These are phyloP conservation scores for Odobenus rosmarus DNA, from an alignment of 2,113 vertebrate species.

Conservation along the genomic window DNA sequence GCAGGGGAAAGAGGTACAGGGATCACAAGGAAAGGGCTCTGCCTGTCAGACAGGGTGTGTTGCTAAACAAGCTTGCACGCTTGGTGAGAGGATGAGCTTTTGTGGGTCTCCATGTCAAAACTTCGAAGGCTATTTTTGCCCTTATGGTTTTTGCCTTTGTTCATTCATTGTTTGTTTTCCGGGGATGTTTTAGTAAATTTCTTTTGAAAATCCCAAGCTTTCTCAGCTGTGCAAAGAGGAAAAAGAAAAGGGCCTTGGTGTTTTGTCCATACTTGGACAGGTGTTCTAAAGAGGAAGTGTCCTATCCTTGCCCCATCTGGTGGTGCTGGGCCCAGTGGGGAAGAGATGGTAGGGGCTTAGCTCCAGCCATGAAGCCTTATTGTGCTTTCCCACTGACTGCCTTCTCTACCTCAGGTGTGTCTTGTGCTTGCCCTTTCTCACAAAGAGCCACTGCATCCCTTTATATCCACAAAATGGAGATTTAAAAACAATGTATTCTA, in stretches of 20 bases:
- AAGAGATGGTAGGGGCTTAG: neutral
- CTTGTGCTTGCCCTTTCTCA: neutral
- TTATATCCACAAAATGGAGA: neutral
- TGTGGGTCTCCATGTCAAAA: neutral
- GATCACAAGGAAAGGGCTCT: neutral
- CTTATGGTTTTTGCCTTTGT: constrained; percentile 31
- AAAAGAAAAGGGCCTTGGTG: neutral
- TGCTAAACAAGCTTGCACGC: neutral
- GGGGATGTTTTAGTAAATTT: constrained; percentile 27
- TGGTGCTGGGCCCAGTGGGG: neutral
- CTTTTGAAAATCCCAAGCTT: constrained; percentile 65
- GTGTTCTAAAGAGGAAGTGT: neutral
- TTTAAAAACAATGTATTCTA: neutral
- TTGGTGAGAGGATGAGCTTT: no score
- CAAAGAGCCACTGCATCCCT: fast-evolving
- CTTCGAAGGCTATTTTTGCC: neutral
- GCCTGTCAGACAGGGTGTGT: neutral
- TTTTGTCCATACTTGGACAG: neutral
- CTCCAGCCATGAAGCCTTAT: fast-evolving
- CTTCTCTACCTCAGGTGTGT: neutral
- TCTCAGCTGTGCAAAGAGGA: constrained; percentile 58
- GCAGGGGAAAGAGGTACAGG: no score
- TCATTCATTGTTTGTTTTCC: constrained; percentile 39
- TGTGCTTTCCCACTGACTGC: neutral
- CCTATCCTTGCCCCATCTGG: no score